Evolutionary conservation across 2,888 invertebrate species (phyloP).

Genomic region (Drosophila demipolita): DNA sequence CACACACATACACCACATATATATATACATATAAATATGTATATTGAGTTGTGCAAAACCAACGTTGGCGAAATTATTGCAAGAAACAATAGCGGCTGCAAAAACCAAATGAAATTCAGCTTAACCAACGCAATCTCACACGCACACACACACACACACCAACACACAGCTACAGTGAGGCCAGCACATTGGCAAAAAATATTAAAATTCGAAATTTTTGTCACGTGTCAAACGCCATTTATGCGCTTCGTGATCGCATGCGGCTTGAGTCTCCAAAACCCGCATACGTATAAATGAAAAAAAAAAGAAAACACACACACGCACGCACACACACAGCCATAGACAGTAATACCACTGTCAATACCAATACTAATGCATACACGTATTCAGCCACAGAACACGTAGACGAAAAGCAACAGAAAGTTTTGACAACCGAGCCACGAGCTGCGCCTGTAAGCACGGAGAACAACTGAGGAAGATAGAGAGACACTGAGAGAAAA

Average conservation of each 20-base stretch:
- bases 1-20: neutral
- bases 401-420: slow-evolving; percentile 13
- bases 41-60: slow-evolving; percentile 14
- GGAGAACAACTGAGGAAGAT: too few relatives aligned
- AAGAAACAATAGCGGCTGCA: slow-evolving; percentile 55
- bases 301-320: slow-evolving; percentile 11
- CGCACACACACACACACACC: neutral
- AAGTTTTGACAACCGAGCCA: slow-evolving; percentile 6
- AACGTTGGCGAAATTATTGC: slow-evolving; percentile 27
- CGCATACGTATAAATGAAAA: slow-evolving; percentile 1
- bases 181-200: slow-evolving; percentile 57
- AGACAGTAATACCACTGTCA: slow-evolving; percentile 1
- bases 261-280: slow-evolving; percentile 35
- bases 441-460: neutral
- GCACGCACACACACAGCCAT: neutral
- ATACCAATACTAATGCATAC: slow-evolving; percentile 49
- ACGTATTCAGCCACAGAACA: slow-evolving; percentile 32
- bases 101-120: slow-evolving; percentile 74
- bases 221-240: slow-evolving; percentile 80
- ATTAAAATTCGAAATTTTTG: slow-evolving; percentile 77
- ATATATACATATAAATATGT: neutral
- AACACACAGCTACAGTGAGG: slow-evolving; percentile 1
- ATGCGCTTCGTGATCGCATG: slow-evolving; percentile 79
- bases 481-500: too few relatives aligned
- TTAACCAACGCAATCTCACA: slow-evolving; percentile 42